Percentiles rank a stretch among this genome's conserved stretches.
Conservation (phyloP, 2,113 vertebrate genomes). For the Aptenodytes forsteri region DNA sequence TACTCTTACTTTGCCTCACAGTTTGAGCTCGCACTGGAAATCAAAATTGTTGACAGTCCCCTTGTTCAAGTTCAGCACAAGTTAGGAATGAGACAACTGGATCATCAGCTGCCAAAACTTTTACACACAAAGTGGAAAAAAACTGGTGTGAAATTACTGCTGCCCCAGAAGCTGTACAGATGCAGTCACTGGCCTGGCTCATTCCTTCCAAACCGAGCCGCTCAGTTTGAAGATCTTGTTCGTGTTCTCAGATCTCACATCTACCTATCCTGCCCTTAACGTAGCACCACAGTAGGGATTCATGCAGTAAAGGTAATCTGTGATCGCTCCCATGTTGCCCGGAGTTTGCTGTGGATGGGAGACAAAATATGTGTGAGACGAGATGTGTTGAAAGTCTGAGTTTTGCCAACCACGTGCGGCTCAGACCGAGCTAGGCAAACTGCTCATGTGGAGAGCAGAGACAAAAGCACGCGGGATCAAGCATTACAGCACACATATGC, state of each 20-base stretch:
- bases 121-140: neutral
- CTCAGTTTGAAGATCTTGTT: accelerated
- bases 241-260: too few relatives aligned
- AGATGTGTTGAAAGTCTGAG: neutral
- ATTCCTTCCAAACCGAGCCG: neutral
- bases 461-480: neutral
- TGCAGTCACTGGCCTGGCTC: neutral
- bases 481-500: neutral
- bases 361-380: accelerated
- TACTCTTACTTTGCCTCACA: neutral
- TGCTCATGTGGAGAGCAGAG: neutral
- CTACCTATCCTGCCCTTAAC: neutral
- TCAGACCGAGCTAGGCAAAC: neutral
- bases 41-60: neutral
- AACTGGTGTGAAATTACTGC: neutral
- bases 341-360: neutral
- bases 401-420: accelerated
- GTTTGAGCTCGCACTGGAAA: neutral
- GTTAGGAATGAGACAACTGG: neutral
- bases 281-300: neutral
- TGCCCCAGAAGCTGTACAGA: accelerated
- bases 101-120: neutral
- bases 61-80: slow-evolving; percentile 2
- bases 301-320: accelerated
- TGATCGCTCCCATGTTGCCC: neutral